Evolutionary conservation across 2,797 vertebrate species (phyloP).

Genomic region (Lithobates pipiens): DNA sequence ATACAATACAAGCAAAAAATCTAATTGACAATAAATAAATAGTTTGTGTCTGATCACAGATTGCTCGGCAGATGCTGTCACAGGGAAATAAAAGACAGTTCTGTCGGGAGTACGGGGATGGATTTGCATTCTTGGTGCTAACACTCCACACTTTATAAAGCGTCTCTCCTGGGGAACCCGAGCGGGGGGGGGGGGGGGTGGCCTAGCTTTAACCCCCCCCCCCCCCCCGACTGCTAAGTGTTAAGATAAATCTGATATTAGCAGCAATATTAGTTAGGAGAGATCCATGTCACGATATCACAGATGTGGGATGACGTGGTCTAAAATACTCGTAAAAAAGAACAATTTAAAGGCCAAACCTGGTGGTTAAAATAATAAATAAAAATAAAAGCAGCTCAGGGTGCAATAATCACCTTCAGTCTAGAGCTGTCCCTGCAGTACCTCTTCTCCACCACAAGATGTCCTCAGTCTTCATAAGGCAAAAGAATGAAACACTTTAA

Average conservation of each 20-base stretch:
- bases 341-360: too few relatives aligned
- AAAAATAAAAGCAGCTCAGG: too few relatives aligned
- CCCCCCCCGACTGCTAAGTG: background rate
- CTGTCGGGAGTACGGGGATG: background rate
- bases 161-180: background rate
- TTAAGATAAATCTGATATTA: background rate
- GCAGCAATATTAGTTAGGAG: slow-evolving; percentile 1
- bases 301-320: background rate
- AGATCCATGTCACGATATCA: background rate
- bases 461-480: background rate
- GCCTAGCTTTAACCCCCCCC: background rate
- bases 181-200: too few relatives aligned
- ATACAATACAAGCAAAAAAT: slow-evolving; percentile 49
- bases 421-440: background rate
- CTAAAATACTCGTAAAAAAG: too few relatives aligned
- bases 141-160: slow-evolving; percentile 2
- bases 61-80: slow-evolving; percentile 53
- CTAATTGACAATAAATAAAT: slow-evolving; percentile 58
- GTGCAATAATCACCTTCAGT: too few relatives aligned
- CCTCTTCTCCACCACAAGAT: background rate
- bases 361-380: too few relatives aligned
- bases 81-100: slow-evolving; percentile 7
- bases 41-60: slow-evolving; percentile 51
- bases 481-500: too few relatives aligned
- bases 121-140: slow-evolving; percentile 18